Base-by-base conservation (phyloP, 2,888 invertebrate species). In the Philereme transversata region DNA sequence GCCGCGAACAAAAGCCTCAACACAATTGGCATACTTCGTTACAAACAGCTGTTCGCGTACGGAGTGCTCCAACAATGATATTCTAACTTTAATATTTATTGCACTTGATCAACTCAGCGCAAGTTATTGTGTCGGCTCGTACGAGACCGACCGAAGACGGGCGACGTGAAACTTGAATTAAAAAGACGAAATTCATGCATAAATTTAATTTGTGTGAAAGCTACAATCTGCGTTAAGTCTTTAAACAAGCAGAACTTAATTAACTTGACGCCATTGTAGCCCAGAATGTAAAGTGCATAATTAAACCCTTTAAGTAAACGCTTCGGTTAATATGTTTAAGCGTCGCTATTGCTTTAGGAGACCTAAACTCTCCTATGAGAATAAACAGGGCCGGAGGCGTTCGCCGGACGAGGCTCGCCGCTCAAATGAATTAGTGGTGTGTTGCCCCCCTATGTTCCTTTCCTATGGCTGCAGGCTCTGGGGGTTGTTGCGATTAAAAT, bases 311-410 rank as follows among this genome's bases (percentile, higher is more conserved):
- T 78, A 82, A 84, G 85, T 86, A 88, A 90, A 88, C 87, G 90
- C 83, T 88, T 86, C 81, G 84, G 86, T 86, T 90, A 90, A 89
- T 88, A 86, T 90, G 87, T 87, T 88, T 87, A 86, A 86, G 86
- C 86, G 86, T 82, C 82, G 85, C 85, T 86, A 89, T 89, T 87
- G 89, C 88, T 88, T 86, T 85, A 84, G 86, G 86, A 88, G 85
- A 86, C 86, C 87, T 90, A 90, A 90, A 88, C 88, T 89, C 88
- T 90, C 88, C 89, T 90, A 88, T 87, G 91, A 88, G 91, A 87
- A 87, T 88, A 90, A 89, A 89, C 88, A 86, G 82, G 81, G 76
- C 78, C 79, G 84, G 86, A 83, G 79, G 73, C 81, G 59, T 10
- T 9, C 34, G 69, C 76, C 76, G 86, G 84, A 75, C 86, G 82